Base-by-base conservation (phyloP, 2,888 invertebrate species). In the Drosophila sordidula region DNA sequence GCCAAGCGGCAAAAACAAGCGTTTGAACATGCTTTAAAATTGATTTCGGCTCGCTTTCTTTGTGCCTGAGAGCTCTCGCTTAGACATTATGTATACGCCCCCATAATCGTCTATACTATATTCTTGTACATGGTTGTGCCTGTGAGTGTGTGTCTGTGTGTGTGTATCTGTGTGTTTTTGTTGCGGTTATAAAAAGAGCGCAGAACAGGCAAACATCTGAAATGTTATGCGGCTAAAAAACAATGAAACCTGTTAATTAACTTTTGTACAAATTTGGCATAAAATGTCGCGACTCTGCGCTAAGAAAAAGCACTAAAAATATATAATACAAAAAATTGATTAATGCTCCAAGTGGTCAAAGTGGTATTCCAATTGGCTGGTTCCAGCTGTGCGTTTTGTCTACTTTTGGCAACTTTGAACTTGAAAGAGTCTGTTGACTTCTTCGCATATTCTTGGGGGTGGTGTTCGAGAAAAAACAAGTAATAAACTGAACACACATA, bases 231-330 rank as follows among this genome's bases (percentile, higher is more conserved):
- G 58, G 29, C 67, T 51, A 14, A 9, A 67, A 70, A 70, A 87
- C 77, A 87, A 84, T 84, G 69, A 80, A 84, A 89, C 89, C 77
- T 71, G 84, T 84, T 84, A 84, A 84, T 89, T 82, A 89, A 73
- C 64, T 80, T 65, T 63, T 80, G 75, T 50, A 68, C 84, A 73
- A 83, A 80, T 84, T 89, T 89, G 87, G 87, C 71, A 83, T 52
- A 66, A 88, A 72, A 65, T 79, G 70, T 88, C 70, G 82, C 83
- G 71, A 75, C 63, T 46, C 52, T 25, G 49, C 38, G 54, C 50
- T 41, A 75, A 56, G 61, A 63, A 55, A 55, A 67, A 29, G 16
- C 49, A 70, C 38, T 45, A 18, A 51, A 16, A 56, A 14, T 45
- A 46, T 39, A 41, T 8, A 47, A 56, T 66, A 59, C 50, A 71